phyloP scores from a whole-genome alignment of 1,140 invertebrate species.

The Lerema accius region DNA sequence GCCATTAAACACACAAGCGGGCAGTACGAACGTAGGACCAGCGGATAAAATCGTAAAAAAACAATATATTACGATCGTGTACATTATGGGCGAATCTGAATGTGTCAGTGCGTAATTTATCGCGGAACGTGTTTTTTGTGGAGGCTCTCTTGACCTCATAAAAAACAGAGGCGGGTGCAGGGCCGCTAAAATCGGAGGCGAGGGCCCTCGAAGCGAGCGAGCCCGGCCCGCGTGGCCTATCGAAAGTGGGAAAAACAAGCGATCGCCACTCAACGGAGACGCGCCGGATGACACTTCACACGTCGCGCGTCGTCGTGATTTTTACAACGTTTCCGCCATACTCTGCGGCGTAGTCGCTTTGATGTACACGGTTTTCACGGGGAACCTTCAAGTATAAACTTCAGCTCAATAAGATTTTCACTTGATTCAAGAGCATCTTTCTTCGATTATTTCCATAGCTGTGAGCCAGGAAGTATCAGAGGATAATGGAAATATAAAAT shows the following conservation, averaged over 20 bases:
- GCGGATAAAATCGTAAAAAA: conserved; percentile 57
- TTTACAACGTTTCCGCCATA: conserved; percentile 77
- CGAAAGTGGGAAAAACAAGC: conserved; percentile 81
- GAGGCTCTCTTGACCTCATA: conserved; percentile 79
- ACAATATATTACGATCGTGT: conserved; percentile 74
- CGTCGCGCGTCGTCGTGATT: conserved; percentile 77
- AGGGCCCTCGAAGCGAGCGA: conserved; percentile 63
- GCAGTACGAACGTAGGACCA: conserved; percentile 12
- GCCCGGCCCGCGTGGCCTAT: conserved; percentile 60
- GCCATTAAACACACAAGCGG: conserved; percentile 24
- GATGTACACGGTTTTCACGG: conserved; percentile 50
- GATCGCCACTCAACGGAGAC: conserved; percentile 77
- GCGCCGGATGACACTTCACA: conserved; percentile 77
- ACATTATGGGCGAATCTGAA: conserved; percentile 79
- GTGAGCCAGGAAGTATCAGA: too few species aligned
- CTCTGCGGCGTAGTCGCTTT: conserved; percentile 69
- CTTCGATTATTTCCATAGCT: conserved; percentile 10
- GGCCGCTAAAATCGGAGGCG: conserved; percentile 63
- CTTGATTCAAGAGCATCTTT: conserved; percentile 32
- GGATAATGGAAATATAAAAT: too few species aligned
- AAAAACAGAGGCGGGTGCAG: conserved; percentile 72
- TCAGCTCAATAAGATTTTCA: conserved; percentile 23
- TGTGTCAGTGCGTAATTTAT: conserved; percentile 82
- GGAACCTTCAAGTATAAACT: conserved; percentile 23
- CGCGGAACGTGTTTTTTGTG: conserved; percentile 75